Percentiles rank a stretch among this genome's conserved stretches.
Evolutionary conservation across 2,797 vertebrate species (phyloP).

Genomic region (Heliangelus exortis): DNA sequence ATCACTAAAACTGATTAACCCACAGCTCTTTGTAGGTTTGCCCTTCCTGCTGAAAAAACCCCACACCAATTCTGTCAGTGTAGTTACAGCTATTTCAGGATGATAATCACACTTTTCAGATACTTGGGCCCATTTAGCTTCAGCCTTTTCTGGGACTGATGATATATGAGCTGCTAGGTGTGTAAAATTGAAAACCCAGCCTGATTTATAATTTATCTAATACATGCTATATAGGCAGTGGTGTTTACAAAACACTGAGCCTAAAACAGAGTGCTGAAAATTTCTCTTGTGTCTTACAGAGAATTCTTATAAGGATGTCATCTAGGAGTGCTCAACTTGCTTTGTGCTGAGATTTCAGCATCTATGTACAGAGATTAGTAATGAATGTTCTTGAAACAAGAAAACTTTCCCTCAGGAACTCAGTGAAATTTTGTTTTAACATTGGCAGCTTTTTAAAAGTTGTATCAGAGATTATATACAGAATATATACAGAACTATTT

Average conservation of each 20-base stretch:
- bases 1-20: neutral
- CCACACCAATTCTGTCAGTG: neutral
- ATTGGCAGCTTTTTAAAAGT: neutral
- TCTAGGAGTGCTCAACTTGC: neutral
- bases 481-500: too few relatives aligned
- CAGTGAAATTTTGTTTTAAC: neutral
- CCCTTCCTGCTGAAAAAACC: fast-evolving
- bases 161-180: neutral
- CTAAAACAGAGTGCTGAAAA: neutral
- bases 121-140: neutral
- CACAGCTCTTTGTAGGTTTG: neutral
- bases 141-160: neutral
- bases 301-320: neutral
- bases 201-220: neutral
- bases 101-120: neutral
- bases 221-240: neutral
- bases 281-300: neutral
- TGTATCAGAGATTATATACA: too few relatives aligned
- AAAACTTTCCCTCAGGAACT: neutral
- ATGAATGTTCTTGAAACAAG: neutral
- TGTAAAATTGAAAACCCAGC: neutral
- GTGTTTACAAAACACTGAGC: neutral
- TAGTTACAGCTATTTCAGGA: neutral
- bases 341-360: neutral
- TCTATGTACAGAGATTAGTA: neutral